Evolutionary conservation across 2,888 invertebrate genomes (phyloP).

Genomic region (Boloria selene): DNA sequence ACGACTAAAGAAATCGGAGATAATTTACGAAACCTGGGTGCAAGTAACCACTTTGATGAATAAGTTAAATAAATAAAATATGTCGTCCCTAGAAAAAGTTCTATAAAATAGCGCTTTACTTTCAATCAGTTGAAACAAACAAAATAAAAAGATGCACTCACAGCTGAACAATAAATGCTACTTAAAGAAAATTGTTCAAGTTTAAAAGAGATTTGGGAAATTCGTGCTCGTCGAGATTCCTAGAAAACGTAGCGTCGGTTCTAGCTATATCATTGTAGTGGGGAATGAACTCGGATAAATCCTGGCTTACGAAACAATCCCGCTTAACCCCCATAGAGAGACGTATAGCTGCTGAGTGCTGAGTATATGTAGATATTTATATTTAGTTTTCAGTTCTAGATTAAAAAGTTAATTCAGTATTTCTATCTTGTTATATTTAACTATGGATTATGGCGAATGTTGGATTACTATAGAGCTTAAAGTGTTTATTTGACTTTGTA

Average conservation of each 20-base stretch:
- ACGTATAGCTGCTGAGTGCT: constrained; percentile 43
- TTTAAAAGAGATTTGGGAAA: constrained; percentile 34
- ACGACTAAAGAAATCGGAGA: too few species aligned
- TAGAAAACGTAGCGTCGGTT: constrained; percentile 47
- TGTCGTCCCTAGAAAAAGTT: not conserved
- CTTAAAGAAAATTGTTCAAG: constrained; percentile 32
- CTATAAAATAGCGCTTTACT: not conserved
- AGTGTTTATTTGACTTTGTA: too few species aligned
- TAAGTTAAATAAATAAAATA: too few species aligned
- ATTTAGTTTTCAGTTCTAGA: constrained; percentile 35
- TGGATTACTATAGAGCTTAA: too few species aligned
- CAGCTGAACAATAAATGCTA: constrained; percentile 27
- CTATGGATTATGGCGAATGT: too few species aligned
- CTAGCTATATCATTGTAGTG: constrained; percentile 48
- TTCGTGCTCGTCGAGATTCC: constrained; percentile 35
- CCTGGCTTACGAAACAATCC: constrained; percentile 51
- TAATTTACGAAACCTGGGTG: too few species aligned
- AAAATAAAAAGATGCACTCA: constrained; percentile 33
- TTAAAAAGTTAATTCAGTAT: not conserved
- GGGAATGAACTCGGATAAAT: constrained; percentile 55
- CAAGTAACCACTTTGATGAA: too few species aligned
- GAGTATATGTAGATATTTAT: constrained; percentile 40
- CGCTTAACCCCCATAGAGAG: constrained; percentile 38
- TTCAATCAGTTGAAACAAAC: constrained; percentile 26
- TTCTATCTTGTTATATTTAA: too few species aligned